Percentiles rank a stretch among this genome's conserved stretches.
These are phyloP conservation scores for Lithophane socia DNA, from an alignment of 2,888 invertebrate genomes.

Conservation along the genomic window DNA sequence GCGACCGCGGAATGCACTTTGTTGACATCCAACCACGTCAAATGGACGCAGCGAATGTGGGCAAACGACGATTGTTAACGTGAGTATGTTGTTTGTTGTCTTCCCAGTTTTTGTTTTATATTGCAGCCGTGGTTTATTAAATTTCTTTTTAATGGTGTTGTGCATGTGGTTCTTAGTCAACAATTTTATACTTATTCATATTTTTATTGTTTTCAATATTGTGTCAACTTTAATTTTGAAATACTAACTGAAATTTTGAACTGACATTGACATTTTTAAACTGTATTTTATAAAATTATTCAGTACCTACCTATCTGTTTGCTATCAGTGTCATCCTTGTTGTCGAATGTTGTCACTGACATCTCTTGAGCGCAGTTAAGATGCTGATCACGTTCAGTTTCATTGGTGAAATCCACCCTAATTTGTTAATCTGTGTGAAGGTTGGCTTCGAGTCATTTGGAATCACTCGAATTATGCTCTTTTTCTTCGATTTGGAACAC, in stretches of 20 bases:
- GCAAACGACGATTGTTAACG: neutral
- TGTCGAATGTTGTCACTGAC: too few relatives aligned
- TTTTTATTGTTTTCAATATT: neutral
- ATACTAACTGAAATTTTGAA: neutral
- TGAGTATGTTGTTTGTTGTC: neutral
- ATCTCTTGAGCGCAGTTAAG: too few relatives aligned
- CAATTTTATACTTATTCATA: neutral
- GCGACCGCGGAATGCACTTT: slow-evolving; percentile 57
- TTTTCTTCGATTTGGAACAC: too few relatives aligned
- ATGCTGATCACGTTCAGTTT: too few relatives aligned
- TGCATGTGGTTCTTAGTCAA: neutral
- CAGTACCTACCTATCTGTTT: too few relatives aligned
- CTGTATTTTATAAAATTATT: too few relatives aligned
- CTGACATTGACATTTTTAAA: too few relatives aligned
- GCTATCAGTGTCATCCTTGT: too few relatives aligned
- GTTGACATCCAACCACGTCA: slow-evolving; percentile 32
- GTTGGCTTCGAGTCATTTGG: too few relatives aligned
- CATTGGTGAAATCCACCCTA: too few relatives aligned
- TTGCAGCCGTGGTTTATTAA: neutral
- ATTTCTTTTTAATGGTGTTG: neutral
- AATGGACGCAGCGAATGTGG: slow-evolving; percentile 29
- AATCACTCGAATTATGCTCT: too few relatives aligned
- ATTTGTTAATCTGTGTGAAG: too few relatives aligned
- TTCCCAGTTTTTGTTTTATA: neutral
- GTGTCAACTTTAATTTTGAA: neutral